These are phyloP conservation scores for Stichodactyla mertensii DNA, from an alignment of 64 coral and sea anemone species.

Conservation along the genomic window DNA sequence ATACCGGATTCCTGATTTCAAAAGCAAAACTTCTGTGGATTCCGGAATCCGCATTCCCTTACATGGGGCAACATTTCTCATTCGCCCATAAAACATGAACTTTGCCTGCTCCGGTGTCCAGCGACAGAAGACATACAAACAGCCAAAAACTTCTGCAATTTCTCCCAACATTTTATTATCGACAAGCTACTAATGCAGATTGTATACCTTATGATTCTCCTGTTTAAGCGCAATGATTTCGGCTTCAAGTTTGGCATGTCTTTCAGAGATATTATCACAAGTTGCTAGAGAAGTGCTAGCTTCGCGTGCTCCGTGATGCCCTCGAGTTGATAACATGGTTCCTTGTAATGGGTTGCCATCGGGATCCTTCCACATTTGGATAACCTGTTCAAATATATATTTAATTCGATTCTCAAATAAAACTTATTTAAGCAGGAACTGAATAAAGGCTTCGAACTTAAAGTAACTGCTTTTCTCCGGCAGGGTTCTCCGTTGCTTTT, in stretches of 20 bases:
- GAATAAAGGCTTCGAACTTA: too few species aligned
- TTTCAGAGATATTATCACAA: background rate
- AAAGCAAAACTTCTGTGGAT: too few species aligned
- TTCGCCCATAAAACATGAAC: too few species aligned
- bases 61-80: too few species aligned
- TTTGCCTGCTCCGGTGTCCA: too few species aligned
- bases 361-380: conserved; percentile 85
- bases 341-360: conserved; percentile 66
- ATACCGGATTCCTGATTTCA: too few species aligned
- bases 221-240: conserved; percentile 16
- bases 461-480: too few species aligned
- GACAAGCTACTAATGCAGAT: background rate
- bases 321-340: background rate
- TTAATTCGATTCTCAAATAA: background rate
- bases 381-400: conserved; percentile 28
- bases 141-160: too few species aligned
- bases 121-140: too few species aligned
- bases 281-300: background rate
- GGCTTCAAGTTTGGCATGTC: conserved; percentile 1
- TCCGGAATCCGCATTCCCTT: too few species aligned
- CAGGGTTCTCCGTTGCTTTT: too few species aligned
- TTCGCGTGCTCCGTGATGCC: background rate
- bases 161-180: background rate
- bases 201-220: conserved; percentile 33
- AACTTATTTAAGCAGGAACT: background rate